These are phyloP conservation scores for Alectura lathami DNA, from an alignment of 2,113 vertebrate species.

Conservation along the genomic window DNA sequence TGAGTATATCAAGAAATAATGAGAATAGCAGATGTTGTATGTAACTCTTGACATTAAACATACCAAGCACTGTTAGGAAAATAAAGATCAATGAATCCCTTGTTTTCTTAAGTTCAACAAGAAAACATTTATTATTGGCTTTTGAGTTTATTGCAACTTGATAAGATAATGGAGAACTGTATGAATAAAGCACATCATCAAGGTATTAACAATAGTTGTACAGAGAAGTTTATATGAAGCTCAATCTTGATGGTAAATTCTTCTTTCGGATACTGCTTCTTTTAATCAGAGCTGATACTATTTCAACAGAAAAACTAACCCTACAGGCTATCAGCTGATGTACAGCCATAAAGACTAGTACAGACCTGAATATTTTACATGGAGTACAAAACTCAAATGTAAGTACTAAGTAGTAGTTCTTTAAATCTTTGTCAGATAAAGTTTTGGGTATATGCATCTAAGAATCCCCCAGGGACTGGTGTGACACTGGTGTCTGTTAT, in stretches of 20 bases:
- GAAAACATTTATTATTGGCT: background rate
- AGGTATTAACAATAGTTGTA: background rate
- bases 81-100: background rate
- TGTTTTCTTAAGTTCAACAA: background rate
- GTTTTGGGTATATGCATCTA: background rate
- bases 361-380: constrained; percentile 11
- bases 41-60: background rate
- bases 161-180: background rate
- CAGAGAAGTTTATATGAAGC: background rate
- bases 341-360: background rate
- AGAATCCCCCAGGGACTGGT: background rate
- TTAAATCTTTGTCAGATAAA: constrained; percentile 51
- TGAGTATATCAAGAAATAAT: background rate
- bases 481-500: background rate
- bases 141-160: background rate
- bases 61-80: background rate
- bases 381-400: constrained; percentile 41
- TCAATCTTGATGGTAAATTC: background rate
- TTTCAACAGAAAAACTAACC: background rate
- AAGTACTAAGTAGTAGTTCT: constrained; percentile 28
- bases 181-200: background rate
- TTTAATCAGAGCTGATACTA: background rate
- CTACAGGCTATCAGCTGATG: background rate
- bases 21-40: background rate
- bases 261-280: background rate